These are phyloP conservation scores for Calycopis cecrops DNA, from an alignment of 1,140 invertebrate genomes.

Conservation along the genomic window DNA sequence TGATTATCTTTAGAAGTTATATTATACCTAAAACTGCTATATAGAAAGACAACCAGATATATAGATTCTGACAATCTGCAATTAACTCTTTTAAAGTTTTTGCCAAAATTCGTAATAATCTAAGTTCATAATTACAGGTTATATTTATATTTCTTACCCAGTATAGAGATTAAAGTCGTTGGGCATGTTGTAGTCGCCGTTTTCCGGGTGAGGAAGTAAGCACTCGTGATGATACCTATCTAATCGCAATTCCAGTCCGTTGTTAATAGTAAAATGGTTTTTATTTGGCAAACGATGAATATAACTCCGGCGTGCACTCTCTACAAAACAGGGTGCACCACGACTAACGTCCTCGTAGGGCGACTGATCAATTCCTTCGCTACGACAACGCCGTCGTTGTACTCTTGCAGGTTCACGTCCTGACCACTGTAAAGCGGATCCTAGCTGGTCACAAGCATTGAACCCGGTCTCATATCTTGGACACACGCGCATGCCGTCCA, in stretches of 20 bases:
- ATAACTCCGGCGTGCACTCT: constrained; percentile 41
- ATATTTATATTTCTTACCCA: constrained; percentile 46
- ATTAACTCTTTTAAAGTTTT: too few relatives aligned
- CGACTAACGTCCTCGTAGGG: constrained; percentile 62
- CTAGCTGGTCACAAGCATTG: constrained; percentile 60
- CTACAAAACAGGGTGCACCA: constrained; percentile 40
- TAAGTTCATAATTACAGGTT: too few relatives aligned
- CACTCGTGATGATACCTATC: constrained; percentile 55
- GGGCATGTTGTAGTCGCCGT: constrained; percentile 65
- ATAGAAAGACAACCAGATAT: too few relatives aligned
- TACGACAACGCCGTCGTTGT: constrained; percentile 59
- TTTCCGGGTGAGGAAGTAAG: constrained; percentile 44
- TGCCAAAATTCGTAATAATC: too few relatives aligned
- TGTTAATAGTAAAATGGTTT: constrained; percentile 60
- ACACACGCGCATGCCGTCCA: constrained; percentile 62
- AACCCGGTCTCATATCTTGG: constrained; percentile 65
- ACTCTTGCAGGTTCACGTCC: constrained; percentile 54
- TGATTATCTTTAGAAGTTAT: too few relatives aligned
- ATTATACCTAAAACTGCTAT: too few relatives aligned
- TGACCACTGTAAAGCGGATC: constrained; percentile 58
- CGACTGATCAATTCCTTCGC: constrained; percentile 61
- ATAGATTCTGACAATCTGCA: too few relatives aligned
- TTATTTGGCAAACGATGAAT: constrained; percentile 42
- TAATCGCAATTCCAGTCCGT: constrained; percentile 35
- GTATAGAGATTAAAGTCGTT: constrained; percentile 47